phyloP scores from a whole-genome alignment of 2,888 invertebrate genomes.

The Branchipolynoe longqiensis region DNA sequence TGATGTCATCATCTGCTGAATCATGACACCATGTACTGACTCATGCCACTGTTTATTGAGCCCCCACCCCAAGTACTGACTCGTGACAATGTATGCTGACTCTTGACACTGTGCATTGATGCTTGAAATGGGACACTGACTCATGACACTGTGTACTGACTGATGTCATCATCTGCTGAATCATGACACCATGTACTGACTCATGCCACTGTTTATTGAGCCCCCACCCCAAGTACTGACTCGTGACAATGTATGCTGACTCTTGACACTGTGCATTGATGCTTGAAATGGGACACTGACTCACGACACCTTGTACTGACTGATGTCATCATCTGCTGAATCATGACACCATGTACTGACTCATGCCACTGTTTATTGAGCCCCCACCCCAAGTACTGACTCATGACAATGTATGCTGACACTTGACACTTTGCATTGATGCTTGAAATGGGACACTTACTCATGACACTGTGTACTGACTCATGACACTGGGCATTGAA shows the following conservation, averaged over 20 bases:
- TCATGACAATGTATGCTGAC: not conserved
- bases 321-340: not conserved
- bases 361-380: not conserved
- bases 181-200: not conserved
- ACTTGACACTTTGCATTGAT: not conserved
- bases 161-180: not conserved
- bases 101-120: not conserved
- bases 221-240: not conserved
- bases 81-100: not conserved
- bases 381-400: not conserved
- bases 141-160: not conserved
- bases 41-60: not conserved
- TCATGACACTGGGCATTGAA: not conserved
- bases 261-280: not conserved
- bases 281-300: not conserved
- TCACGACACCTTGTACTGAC: not conserved
- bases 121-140: not conserved
- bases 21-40: not conserved
- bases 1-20: not conserved
- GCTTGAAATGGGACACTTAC: not conserved
- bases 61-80: not conserved
- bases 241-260: not conserved
- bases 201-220: not conserved
- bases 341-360: not conserved
- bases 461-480: not conserved